These are phyloP conservation scores for Motacilla alba DNA, from an alignment of 2,113 vertebrate species.

Conservation along the genomic window DNA sequence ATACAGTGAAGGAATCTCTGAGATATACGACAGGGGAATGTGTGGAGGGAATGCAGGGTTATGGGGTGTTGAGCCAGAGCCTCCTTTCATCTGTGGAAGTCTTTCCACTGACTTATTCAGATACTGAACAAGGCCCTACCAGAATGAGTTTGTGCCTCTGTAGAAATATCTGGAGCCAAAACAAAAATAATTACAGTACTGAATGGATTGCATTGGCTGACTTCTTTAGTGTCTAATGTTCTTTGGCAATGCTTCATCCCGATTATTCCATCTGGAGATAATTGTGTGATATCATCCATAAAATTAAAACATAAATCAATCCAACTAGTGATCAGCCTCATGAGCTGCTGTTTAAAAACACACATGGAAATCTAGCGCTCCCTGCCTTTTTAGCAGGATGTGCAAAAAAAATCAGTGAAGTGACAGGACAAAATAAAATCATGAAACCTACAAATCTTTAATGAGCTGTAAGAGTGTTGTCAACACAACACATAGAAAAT, in stretches of 20 bases:
- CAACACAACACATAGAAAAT: background rate
- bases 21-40: background rate
- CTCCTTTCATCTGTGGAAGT: background rate
- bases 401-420: background rate
- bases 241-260: conserved; percentile 70
- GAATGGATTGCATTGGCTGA: conserved; percentile 64
- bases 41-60: background rate
- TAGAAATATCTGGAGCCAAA: conserved; percentile 67
- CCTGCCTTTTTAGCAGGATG: conserved; percentile 6
- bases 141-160: conserved; percentile 14
- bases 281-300: conserved; percentile 82
- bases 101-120: background rate
- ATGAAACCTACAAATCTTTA: background rate
- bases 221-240: conserved; percentile 66
- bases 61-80: background rate
- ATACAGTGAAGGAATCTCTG: background rate
- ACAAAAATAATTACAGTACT: conserved; percentile 73
- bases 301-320: conserved; percentile 81
- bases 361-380: background rate
- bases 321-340: conserved; percentile 56
- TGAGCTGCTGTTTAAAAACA: conserved; percentile 55
- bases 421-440: background rate
- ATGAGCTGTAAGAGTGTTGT: background rate
- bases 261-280: conserved; percentile 81
- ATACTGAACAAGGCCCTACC: background rate